Percentiles rank a stretch among this genome's conserved stretches.
These are phyloP conservation scores for Macrotus californicus DNA, from an alignment of 2,113 vertebrate genomes.

Conservation along the genomic window DNA sequence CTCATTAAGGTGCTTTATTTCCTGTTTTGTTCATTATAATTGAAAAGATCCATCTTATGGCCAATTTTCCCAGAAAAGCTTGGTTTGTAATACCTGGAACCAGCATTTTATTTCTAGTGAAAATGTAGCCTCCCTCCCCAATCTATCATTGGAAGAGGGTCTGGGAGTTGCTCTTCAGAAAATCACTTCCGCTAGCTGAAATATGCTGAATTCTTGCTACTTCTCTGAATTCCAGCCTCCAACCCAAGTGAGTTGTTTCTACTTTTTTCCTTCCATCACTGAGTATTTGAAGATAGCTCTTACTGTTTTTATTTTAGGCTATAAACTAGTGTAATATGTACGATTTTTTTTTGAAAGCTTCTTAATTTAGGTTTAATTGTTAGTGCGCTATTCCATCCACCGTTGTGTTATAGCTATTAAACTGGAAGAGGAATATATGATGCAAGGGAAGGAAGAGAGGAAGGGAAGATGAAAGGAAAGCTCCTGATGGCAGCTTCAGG, in stretches of 20 bases:
- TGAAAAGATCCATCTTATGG: background rate
- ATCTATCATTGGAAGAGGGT: background rate
- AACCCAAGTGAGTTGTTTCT: background rate
- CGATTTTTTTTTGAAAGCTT: background rate
- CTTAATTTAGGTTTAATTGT: background rate
- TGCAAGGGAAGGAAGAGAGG: background rate
- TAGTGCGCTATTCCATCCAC: background rate
- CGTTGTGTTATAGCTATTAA: background rate
- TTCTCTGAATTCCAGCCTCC: background rate
- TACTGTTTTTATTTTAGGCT: background rate
- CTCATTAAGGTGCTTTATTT: background rate
- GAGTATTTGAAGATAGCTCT: background rate
- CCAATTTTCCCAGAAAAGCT: background rate
- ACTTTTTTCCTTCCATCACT: background rate
- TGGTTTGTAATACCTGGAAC: background rate
- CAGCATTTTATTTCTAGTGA: conserved; percentile 3
- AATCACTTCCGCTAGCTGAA: background rate
- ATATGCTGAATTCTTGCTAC: background rate
- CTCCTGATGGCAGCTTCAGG: background rate
- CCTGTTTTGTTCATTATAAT: background rate
- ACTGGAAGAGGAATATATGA: background rate
- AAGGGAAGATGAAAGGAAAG: background rate
- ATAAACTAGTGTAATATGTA: background rate
- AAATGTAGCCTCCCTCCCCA: background rate
- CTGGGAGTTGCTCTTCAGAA: background rate